phyloP scores from a whole-genome alignment of 2,113 vertebrate species.

The Spilogale gracilis region DNA sequence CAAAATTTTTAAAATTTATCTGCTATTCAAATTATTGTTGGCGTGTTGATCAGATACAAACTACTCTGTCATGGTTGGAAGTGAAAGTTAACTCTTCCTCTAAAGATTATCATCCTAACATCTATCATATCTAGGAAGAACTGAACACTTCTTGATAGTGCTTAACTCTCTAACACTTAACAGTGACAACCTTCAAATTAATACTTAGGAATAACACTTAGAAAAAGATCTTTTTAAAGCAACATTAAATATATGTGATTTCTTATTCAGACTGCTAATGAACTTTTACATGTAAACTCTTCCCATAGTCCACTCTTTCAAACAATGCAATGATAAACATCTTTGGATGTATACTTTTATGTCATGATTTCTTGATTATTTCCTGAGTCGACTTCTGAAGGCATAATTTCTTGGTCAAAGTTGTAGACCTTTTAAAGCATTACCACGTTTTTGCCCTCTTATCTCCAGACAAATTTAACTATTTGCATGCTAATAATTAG shows the following conservation, averaged over 20 bases:
- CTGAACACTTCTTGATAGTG: background rate
- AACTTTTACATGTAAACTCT: background rate
- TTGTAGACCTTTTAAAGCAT: background rate
- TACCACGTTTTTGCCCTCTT: background rate
- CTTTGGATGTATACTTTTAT: background rate
- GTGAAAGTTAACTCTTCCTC: background rate
- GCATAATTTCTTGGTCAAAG: slow-evolving; percentile 3
- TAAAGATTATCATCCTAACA: background rate
- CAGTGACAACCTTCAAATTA: slow-evolving; percentile 15
- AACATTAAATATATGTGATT: background rate
- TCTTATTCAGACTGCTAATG: background rate
- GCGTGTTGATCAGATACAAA: background rate
- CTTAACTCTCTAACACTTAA: background rate
- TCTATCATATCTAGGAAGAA: background rate
- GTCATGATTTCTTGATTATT: background rate
- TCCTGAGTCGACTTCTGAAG: slow-evolving; percentile 6
- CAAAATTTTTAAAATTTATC: background rate
- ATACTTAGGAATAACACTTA: background rate
- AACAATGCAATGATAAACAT: background rate
- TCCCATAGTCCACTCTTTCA: background rate
- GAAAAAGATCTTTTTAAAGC: background rate
- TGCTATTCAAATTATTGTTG: background rate
- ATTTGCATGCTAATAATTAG: slow-evolving; percentile 21
- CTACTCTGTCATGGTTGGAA: background rate
- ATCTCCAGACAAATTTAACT: slow-evolving; percentile 20